Evolutionary conservation across 2,797 vertebrate species (phyloP).

Genomic region (Phalanger gymnotis): DNA sequence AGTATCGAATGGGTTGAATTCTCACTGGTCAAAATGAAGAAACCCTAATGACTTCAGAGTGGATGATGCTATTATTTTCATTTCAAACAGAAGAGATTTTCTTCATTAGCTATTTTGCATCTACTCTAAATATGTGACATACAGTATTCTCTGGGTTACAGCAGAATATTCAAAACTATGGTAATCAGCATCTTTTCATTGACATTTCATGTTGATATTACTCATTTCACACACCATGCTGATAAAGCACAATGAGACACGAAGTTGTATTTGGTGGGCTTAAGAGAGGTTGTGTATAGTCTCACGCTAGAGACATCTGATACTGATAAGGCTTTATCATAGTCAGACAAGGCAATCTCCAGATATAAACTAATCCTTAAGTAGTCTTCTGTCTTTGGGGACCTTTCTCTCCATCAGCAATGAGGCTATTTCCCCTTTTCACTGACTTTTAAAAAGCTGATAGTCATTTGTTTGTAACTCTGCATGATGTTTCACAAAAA

Average conservation of each 20-base stretch:
- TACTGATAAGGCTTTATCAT: conserved; percentile 63
- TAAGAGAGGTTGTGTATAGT: neutral
- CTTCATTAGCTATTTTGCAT: neutral
- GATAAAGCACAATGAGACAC: conserved; percentile 52
- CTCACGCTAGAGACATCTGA: conserved; percentile 6
- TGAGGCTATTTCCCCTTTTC: conserved; percentile 59
- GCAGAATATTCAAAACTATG: neutral
- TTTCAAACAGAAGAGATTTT: neutral
- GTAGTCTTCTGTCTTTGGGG: conserved; percentile 31
- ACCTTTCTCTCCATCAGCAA: conserved; percentile 52
- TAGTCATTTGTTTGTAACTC: conserved; percentile 57
- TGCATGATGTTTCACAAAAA: conserved; percentile 46
- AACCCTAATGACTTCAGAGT: neutral
- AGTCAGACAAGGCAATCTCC: conserved; percentile 55
- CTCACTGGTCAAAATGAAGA: neutral
- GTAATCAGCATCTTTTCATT: conserved; percentile 35
- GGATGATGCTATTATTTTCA: neutral
- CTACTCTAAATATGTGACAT: neutral
- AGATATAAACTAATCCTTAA: conserved; percentile 66
- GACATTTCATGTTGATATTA: conserved; percentile 54
- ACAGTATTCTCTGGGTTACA: neutral
- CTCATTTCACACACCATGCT: conserved; percentile 40
- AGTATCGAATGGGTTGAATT: neutral
- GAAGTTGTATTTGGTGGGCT: neutral
- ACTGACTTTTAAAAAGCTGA: conserved; percentile 58